phyloP scores from a whole-genome alignment of 2,888 invertebrate genomes.

The Apamea anceps region DNA sequence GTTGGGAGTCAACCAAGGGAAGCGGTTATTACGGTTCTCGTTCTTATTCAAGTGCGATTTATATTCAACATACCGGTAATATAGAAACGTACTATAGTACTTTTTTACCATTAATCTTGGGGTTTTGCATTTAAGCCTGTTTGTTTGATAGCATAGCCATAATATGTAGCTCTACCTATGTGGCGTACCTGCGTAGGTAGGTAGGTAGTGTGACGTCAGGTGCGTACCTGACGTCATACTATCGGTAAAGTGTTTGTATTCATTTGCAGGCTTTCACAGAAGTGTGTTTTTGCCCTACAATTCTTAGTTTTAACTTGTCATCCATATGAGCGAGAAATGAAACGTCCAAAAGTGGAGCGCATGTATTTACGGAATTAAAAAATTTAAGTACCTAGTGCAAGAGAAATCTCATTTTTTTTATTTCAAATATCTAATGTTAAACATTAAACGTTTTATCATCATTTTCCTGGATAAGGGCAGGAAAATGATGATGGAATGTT shows the following conservation, averaged over 20 bases:
- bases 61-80: constrained; percentile 38
- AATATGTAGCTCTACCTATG: neutral
- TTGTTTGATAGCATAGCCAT: neutral
- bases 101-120: neutral
- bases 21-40: constrained; percentile 36
- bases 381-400: neutral
- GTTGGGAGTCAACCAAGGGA: constrained; percentile 41
- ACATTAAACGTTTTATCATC: neutral
- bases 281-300: neutral
- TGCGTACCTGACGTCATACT: no score
- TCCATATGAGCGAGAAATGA: neutral
- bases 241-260: neutral
- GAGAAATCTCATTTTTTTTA: no score
- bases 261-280: neutral
- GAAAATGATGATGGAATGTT: neutral
- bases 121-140: neutral
- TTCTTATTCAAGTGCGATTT: constrained; percentile 53
- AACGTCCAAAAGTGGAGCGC: neutral
- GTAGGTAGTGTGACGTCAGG: no score
- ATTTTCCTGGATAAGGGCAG: neutral
- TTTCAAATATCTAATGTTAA: neutral
- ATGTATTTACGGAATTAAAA: neutral
- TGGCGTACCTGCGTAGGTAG: no score
- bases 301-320: neutral
- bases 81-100: neutral